phyloP scores from a whole-genome alignment of 2,888 invertebrate species.

The Oxytorus armatus region DNA sequence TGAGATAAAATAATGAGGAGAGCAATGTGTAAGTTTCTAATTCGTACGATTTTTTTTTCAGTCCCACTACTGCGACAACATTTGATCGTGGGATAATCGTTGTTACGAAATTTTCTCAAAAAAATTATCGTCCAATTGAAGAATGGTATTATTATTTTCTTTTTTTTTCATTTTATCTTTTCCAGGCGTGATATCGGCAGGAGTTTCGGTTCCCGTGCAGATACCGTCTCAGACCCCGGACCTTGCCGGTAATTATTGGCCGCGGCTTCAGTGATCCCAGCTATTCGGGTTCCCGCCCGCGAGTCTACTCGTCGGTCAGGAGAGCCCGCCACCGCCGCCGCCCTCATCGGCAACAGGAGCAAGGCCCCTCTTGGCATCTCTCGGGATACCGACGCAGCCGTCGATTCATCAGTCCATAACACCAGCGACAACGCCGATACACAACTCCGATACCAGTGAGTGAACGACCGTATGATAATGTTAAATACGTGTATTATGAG shows the following conservation, averaged over 20 bases:
- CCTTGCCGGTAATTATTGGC: conserved; percentile 94
- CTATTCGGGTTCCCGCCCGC: conserved; percentile 94
- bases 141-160: background rate
- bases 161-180: conserved; percentile 72
- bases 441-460: conserved; percentile 83
- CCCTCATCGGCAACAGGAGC: conserved; percentile 85
- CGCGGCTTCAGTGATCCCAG: conserved; percentile 96
- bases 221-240: conserved; percentile 94
- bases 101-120: too few relatives aligned
- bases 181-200: conserved; percentile 96
- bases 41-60: too few relatives aligned
- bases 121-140: background rate
- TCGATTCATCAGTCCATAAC: conserved; percentile 66
- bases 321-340: conserved; percentile 85
- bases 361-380: conserved; percentile 82
- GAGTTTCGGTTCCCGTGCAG: conserved; percentile 96
- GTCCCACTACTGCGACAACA: too few relatives aligned
- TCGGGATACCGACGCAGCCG: conserved; percentile 79
- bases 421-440: conserved; percentile 76
- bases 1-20: too few relatives aligned
- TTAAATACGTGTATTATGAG: background rate
- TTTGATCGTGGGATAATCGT: too few relatives aligned
- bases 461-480: conserved; percentile 72
- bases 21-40: too few relatives aligned
- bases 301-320: conserved; percentile 87